Evolutionary conservation across 1,140 invertebrate species (phyloP).

Genomic region (Berghia stephanieae): DNA sequence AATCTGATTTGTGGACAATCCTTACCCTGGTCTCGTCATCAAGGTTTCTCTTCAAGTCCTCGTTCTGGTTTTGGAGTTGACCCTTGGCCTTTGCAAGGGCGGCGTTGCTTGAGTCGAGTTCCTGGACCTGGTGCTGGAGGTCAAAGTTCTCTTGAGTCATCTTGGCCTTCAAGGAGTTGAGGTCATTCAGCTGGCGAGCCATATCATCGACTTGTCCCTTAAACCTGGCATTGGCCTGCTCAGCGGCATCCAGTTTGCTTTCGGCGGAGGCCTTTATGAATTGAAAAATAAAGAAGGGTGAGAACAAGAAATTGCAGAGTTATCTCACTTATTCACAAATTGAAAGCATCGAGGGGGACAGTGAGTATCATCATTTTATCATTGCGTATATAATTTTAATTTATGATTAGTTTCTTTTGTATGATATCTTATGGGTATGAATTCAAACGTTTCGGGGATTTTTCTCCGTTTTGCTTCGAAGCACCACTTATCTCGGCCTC

Average conservation of each 20-base stretch:
- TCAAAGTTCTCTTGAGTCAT: slow-evolving; percentile 68
- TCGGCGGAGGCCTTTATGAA: slow-evolving; percentile 55
- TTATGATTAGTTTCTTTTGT: too few species aligned
- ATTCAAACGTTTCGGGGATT: too few species aligned
- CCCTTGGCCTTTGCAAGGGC: slow-evolving; percentile 62
- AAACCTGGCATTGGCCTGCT: slow-evolving; percentile 54
- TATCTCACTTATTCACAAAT: too few species aligned
- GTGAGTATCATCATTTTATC: too few species aligned
- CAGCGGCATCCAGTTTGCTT: slow-evolving; percentile 59
- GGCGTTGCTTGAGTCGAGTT: slow-evolving; percentile 63
- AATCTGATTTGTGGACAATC: too few species aligned
- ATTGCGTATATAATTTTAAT: too few species aligned
- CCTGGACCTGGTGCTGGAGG: slow-evolving; percentile 64
- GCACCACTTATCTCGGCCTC: too few species aligned
- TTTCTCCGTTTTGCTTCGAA: too few species aligned
- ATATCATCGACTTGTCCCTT: slow-evolving; percentile 65
- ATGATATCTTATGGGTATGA: too few species aligned
- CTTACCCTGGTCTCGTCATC: slow-evolving; percentile 66
- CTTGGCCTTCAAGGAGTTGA: slow-evolving; percentile 56
- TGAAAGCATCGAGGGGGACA: too few species aligned
- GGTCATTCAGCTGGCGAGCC: slow-evolving; percentile 62
- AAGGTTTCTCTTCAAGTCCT: slow-evolving; percentile 62
- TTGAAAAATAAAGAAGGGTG: too few species aligned
- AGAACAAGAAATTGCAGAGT: too few species aligned
- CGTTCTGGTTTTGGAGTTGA: slow-evolving; percentile 56